A percentile compares a stretch with the other conserved stretches of the same genome.
Conservation (phyloP, 1,140 invertebrate species). For the Arctopsyche grandis region DNA sequence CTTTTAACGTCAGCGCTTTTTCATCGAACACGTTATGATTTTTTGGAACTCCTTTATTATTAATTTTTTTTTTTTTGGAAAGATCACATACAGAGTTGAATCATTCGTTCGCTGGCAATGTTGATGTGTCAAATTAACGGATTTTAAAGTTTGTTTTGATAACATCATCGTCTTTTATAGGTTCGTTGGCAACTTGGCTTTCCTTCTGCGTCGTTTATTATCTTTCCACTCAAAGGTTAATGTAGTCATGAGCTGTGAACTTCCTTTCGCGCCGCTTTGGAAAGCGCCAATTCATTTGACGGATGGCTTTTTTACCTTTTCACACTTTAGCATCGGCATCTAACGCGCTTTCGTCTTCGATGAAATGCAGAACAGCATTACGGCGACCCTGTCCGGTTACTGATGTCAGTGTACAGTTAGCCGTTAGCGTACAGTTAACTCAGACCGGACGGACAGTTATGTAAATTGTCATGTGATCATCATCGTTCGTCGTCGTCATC, state of each 20-base stretch:
- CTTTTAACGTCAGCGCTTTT: no score
- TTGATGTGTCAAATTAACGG: no score
- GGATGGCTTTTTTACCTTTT: background rate
- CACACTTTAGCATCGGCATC: background rate
- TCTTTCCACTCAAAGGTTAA: background rate
- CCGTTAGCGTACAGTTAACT: slow-evolving; percentile 26
- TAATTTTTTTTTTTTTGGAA: no score
- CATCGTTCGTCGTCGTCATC: background rate
- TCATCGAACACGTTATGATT: no score
- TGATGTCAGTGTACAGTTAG: background rate
- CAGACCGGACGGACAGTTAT: slow-evolving; percentile 15
- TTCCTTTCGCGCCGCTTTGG: background rate
- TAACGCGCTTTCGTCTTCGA: background rate
- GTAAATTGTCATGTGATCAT: slow-evolving; percentile 25
- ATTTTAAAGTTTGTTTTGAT: no score
- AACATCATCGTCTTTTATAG: no score
- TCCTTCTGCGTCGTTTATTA: no score
- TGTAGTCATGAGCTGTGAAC: background rate
- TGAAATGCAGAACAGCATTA: background rate
- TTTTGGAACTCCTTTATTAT: no score
- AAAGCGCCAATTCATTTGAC: background rate
- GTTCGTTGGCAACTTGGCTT: no score
- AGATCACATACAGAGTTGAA: no score
- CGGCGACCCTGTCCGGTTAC: background rate
- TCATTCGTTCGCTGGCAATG: no score